Evolutionary conservation across 2,888 invertebrate genomes (phyloP), one percentile per base, ranked within the genome.

Genomic region (Lasioglossum calceatum): DNA sequence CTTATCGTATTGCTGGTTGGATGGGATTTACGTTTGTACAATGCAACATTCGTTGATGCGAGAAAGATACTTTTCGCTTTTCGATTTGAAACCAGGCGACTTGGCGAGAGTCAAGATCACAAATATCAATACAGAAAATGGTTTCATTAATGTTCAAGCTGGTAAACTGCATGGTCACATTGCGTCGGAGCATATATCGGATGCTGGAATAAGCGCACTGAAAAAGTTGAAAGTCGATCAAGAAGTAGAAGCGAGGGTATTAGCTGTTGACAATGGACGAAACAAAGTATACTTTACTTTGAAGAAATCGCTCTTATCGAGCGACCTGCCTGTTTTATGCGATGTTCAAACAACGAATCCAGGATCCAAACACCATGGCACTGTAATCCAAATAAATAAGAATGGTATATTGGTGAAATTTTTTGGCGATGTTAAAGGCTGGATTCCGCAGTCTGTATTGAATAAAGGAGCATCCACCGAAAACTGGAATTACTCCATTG

Each of bases 11-110:
- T 96, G 97, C 94, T 95, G 96, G 44, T 96, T 97, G 72, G 97
- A 97, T 92, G 96, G 96, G 87, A 92, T 96, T 50, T 98, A 97
- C 94, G 96, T 97, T 14, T 97, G 98, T 92, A 96, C 97, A 2
- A 97, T 97, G 95, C 96, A 97, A 93, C 94, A 96, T 1, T 92
- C 95, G 0, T 86, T 97, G 4, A 91, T 98, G 2, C 94, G 95
- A 47, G 96, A 97, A 93, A 96, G 96, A 88, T 95, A 96, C 93
- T 97, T 97, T 93, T 95, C 95, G 1, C 58, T 79, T 3, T 77
- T 61, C 4, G 91, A 92, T 77, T 85, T 95, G 3, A 80, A 90
- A 54, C 84, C 92, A 23, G 95, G 95, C 0, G 91, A 94, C 27
- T 44, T 90, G 10, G 75, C 93, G 7, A 83, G 87, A 7, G 95